These are phyloP conservation scores for Trigoniulus corallinus DNA, from an alignment of 1,140 invertebrate genomes.

Conservation along the genomic window DNA sequence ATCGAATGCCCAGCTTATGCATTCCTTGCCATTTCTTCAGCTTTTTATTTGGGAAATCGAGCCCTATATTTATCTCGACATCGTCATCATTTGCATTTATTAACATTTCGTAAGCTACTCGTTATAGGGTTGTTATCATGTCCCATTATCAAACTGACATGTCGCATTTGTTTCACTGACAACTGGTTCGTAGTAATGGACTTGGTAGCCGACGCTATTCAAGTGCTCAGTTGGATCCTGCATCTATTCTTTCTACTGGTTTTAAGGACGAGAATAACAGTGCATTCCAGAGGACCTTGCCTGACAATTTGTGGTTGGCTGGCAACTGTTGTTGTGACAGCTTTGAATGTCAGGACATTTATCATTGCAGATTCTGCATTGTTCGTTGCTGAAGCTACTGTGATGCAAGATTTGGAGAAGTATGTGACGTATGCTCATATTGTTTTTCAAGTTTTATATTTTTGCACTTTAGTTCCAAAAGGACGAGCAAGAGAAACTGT, in stretches of 20 bases:
- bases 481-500: slow-evolving; percentile 3
- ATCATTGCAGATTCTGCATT: too few species aligned
- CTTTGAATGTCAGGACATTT: slow-evolving; percentile 21
- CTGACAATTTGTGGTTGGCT: slow-evolving; percentile 16
- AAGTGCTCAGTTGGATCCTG: slow-evolving; percentile 13
- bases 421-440: neutral
- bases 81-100: slow-evolving; percentile 10
- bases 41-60: slow-evolving; percentile 17
- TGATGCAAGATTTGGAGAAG: neutral
- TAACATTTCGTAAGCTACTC: neutral
- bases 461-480: slow-evolving; percentile 11
- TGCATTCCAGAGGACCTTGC: slow-evolving; percentile 11
- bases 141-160: slow-evolving; percentile 9
- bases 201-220: neutral
- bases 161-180: slow-evolving; percentile 4
- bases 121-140: slow-evolving; percentile 9
- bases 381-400: too few species aligned
- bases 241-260: slow-evolving; percentile 7
- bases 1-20: slow-evolving; percentile 15
- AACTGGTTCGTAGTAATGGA: slow-evolving; percentile 8
- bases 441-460: slow-evolving; percentile 6
- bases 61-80: slow-evolving; percentile 9
- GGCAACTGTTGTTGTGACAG: slow-evolving; percentile 18
- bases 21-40: slow-evolving; percentile 14
- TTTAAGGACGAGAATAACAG: slow-evolving; percentile 5